These are phyloP conservation scores for Clarias macrocephalus DNA, from an alignment of 2,113 vertebrate genomes.

Conservation along the genomic window DNA sequence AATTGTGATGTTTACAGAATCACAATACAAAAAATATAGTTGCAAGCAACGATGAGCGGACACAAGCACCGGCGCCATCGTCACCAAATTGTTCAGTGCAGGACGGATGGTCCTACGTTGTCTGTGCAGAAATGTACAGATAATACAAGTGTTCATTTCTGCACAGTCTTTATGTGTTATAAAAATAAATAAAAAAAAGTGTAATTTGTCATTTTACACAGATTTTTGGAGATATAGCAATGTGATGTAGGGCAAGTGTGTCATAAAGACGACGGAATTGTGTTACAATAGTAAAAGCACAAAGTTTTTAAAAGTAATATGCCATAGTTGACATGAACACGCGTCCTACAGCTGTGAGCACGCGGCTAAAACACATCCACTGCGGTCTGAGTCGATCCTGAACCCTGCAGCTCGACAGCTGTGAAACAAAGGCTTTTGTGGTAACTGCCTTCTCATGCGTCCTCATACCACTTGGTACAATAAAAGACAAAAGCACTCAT, in stretches of 20 bases:
- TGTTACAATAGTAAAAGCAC: background rate
- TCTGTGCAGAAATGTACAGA: too few species aligned
- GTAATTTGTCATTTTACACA: too few species aligned
- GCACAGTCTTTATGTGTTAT: too few species aligned
- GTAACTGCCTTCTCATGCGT: slow-evolving; percentile 29
- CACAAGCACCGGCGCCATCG: too few species aligned
- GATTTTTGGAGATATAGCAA: too few species aligned
- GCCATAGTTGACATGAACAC: background rate
- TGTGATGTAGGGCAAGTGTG: background rate
- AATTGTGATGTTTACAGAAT: too few species aligned
- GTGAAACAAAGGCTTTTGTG: slow-evolving; percentile 28
- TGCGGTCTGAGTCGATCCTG: background rate
- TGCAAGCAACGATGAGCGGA: too few species aligned
- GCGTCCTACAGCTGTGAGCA: background rate
- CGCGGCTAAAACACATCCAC: background rate
- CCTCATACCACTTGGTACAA: slow-evolving; percentile 2
- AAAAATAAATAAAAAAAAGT: too few species aligned
- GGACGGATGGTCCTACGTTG: too few species aligned
- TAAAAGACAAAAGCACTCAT: slow-evolving; percentile 20
- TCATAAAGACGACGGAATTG: background rate
- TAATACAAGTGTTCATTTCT: too few species aligned
- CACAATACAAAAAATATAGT: too few species aligned
- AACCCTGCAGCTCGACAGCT: background rate
- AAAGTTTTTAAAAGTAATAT: background rate
- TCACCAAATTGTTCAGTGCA: too few species aligned